Evolutionary conservation across 1,140 invertebrate species (phyloP), one percentile per base, ranked within the genome.

Genomic region (Dinothrombium tinctorium): DNA sequence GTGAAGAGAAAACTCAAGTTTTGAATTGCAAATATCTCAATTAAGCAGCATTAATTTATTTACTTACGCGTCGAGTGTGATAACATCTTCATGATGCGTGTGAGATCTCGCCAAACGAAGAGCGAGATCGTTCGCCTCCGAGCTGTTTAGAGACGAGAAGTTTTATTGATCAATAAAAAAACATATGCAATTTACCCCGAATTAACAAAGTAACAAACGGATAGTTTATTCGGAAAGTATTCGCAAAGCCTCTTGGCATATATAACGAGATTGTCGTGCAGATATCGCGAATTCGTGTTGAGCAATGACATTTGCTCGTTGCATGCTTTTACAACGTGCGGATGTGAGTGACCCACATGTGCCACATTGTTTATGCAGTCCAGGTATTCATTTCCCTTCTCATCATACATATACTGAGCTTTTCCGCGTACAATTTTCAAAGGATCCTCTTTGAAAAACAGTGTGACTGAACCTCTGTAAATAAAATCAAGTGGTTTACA

Each of bases 341-440:
- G 83, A 62, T 98, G 84, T 57, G 87, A 92, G 60, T 96, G 90
- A 21, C 90, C 90, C 90, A 87, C 87, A 59, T 96, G 89, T 9
- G 87, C 86, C 8, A 96, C 89, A 63, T 95, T 98, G 61, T 94
- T 96, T 57, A 99, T 96, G 59, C 90, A 96, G 56, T 99, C 92
- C 50, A 98, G 63, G 57, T 84, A 96, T 47, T 74, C 64, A 43
- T 73, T 71, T 12, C 75, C 81, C 40, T 69, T 71, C 55, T 96
- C 89, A 61, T 98, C 87, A 57, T 78, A 98, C 79, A 99, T 81
- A 58, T 89, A 96, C 56, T 94, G 87, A 15, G 74, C 77, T 53
- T 76, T 64, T 2, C 76, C 90, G 37, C 72, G 65, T 1, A 89
- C 74, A 42, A 96, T 92, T 65, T 95, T 92, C 51, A 98, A 54